Percentiles rank a stretch among this genome's conserved stretches.
phyloP scores from a whole-genome alignment of 2,888 invertebrate genomes.

The Hypolimnas misippus region DNA sequence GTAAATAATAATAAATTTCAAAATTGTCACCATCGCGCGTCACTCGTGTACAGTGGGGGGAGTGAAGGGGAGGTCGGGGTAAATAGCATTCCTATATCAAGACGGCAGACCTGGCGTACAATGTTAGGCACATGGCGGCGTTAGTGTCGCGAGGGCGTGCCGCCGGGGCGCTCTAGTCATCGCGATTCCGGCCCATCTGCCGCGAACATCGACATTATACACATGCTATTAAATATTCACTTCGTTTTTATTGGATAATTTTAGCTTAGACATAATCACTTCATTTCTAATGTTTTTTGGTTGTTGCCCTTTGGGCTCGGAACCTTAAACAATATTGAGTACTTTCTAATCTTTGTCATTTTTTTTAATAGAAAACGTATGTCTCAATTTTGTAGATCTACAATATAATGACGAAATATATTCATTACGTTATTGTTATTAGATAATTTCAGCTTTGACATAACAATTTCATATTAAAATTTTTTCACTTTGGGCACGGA shows the following conservation, averaged over 20 bases:
- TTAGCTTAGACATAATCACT: constrained; percentile 6
- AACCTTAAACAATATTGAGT: too few relatives aligned
- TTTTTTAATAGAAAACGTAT: too few relatives aligned
- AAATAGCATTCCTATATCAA: constrained; percentile 42
- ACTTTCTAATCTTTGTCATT: too few relatives aligned
- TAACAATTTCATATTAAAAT: too few relatives aligned
- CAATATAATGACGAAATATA: too few relatives aligned
- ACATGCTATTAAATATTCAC: constrained; percentile 19
- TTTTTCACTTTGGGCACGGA: too few relatives aligned
- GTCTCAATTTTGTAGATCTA: too few relatives aligned
- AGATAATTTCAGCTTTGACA: too few relatives aligned
- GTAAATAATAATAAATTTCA: not conserved
- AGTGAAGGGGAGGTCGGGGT: constrained; percentile 18
- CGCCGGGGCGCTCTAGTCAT: constrained; percentile 83
- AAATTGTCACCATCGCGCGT: constrained; percentile 25
- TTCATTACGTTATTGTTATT: too few relatives aligned
- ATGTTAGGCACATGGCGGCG: constrained; percentile 68
- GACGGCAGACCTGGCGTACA: constrained; percentile 72
- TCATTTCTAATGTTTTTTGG: not conserved
- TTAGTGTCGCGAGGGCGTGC: constrained; percentile 72
- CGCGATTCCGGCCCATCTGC: constrained; percentile 79
- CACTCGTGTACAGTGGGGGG: constrained; percentile 26
- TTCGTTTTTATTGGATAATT: not conserved
- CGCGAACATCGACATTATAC: constrained; percentile 45
- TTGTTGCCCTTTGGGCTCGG: too few relatives aligned